Conservation (phyloP, 2,113 vertebrate genomes). For the Bubo bubo region DNA sequence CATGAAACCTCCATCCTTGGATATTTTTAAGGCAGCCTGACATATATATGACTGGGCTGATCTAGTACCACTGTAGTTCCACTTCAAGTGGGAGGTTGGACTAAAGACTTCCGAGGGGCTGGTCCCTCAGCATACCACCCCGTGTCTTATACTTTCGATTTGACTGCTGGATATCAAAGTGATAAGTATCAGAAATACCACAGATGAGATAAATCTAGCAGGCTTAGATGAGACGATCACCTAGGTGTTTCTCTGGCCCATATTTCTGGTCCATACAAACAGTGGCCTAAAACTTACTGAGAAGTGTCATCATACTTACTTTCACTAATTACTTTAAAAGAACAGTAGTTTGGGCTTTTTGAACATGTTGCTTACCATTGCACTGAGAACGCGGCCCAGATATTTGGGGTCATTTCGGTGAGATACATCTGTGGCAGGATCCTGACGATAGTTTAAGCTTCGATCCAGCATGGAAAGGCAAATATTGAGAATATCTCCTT, state of each 20-base stretch:
- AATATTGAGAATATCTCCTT: constrained; percentile 72
- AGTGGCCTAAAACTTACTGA: not conserved
- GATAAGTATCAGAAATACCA: not conserved
- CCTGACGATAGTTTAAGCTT: constrained; percentile 72
- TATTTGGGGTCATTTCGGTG: constrained; percentile 76
- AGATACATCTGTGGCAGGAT: constrained; percentile 67
- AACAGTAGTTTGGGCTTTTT: not conserved
- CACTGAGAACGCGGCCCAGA: constrained; percentile 75
- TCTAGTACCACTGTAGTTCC: not conserved
- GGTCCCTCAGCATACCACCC: not conserved
- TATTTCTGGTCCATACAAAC: not conserved
- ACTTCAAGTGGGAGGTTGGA: not conserved
- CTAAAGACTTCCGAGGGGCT: not conserved
- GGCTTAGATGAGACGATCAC: not conserved
- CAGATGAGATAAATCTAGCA: not conserved
- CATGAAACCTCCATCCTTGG: not conserved
- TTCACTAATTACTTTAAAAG: not conserved
- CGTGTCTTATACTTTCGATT: not conserved
- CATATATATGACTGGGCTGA: not conserved
- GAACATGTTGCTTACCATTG: constrained; percentile 73
- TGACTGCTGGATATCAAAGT: not conserved
- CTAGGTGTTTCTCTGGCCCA: not conserved
- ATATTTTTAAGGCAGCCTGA: not conserved
- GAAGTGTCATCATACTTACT: not conserved
- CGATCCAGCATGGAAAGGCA: constrained; percentile 74